A percentile compares a stretch with the other conserved stretches of the same genome.
These are phyloP conservation scores for Amblyjoppa fuscipennis DNA, from an alignment of 2,888 invertebrate genomes.

Conservation along the genomic window DNA sequence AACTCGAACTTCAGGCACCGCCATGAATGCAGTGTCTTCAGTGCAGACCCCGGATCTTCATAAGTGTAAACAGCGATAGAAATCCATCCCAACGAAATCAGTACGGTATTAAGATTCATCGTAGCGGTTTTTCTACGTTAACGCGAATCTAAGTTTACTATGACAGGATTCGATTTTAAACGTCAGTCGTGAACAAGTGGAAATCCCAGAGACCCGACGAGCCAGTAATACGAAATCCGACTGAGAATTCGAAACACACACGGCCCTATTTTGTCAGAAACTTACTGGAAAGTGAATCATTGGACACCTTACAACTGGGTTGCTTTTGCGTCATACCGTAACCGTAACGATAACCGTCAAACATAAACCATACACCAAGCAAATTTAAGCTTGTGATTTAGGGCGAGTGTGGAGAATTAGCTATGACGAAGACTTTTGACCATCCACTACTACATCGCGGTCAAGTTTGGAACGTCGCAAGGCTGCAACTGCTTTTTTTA, in stretches of 20 bases:
- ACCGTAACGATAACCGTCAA: background rate
- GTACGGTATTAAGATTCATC: background rate
- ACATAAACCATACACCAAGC: background rate
- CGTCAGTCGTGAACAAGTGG: background rate
- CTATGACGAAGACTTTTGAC: too few species aligned
- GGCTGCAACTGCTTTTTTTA: background rate
- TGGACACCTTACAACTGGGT: background rate
- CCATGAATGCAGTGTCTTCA: background rate
- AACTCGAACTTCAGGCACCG: slow-evolving; percentile 24
- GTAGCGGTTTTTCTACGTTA: background rate
- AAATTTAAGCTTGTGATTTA: background rate
- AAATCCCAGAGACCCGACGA: background rate
- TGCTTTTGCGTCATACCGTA: too few species aligned
- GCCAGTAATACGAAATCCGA: background rate
- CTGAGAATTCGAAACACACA: background rate
- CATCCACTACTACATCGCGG: too few species aligned
- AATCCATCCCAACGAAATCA: slow-evolving; percentile 1
- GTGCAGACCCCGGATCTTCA: background rate
- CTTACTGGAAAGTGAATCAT: background rate
- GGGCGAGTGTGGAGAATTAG: too few species aligned
- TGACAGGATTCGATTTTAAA: background rate
- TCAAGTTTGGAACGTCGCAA: background rate
- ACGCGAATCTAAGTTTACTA: background rate
- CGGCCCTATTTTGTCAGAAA: background rate
- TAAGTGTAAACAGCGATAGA: background rate